Evolutionary conservation across 2,113 vertebrate genomes (phyloP).

Genomic region (Vulpes lagopus): DNA sequence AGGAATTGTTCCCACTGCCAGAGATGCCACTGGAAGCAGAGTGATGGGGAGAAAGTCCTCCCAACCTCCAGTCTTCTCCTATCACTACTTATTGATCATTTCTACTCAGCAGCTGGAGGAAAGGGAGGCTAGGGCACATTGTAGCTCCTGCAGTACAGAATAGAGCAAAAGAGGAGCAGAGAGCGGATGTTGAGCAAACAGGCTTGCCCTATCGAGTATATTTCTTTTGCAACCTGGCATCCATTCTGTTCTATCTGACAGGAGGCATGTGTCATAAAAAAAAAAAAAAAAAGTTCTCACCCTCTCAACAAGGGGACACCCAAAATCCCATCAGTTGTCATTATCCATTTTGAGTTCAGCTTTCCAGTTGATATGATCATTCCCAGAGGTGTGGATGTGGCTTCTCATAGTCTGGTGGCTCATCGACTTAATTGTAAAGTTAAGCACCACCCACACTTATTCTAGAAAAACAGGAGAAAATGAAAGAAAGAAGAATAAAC

Average conservation of each 20-base stretch:
- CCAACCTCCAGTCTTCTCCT: neutral
- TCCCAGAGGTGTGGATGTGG: conserved; percentile 1
- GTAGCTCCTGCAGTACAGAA: neutral
- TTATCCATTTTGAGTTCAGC: neutral
- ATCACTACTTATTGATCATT: neutral
- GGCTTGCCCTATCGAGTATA: neutral
- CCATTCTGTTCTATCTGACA: neutral
- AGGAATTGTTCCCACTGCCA: neutral
- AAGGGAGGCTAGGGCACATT: neutral
- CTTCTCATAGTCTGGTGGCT: neutral
- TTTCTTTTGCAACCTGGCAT: neutral
- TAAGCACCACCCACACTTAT: neutral
- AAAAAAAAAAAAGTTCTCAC: neutral
- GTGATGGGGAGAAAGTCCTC: neutral
- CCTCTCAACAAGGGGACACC: neutral
- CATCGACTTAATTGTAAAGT: neutral
- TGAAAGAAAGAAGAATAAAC: neutral
- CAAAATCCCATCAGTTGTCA: neutral
- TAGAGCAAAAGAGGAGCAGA: neutral
- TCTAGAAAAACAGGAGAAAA: neutral
- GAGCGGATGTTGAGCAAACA: neutral
- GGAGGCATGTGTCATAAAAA: neutral
- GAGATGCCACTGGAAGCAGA: neutral
- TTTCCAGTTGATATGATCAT: neutral
- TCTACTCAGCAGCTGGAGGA: neutral